Base-by-base conservation (phyloP, 2,797 vertebrate species). In the Manis pentadactyla region DNA sequence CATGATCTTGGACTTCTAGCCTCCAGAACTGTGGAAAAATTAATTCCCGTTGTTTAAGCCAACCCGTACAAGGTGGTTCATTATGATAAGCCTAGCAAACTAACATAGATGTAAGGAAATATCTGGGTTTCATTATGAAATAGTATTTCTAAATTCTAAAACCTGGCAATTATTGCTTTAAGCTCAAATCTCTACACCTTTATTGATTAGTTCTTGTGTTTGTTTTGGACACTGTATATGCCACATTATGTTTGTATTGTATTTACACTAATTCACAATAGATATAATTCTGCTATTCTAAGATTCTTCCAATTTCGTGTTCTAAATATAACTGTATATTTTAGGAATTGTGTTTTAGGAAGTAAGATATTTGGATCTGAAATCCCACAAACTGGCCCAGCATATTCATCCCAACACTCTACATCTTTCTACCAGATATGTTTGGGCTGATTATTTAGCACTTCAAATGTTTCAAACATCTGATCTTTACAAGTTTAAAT, bases 301-400 rank as follows among this genome's bases (percentile, higher is more conserved):
- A 39, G 69, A 87, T 94, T 39, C 18, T 96, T 90, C 49, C 73
- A 51, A 79, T 79, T 95, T 84, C 87, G 31, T 69, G 90, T 87
- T 61, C 85, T 90, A 82, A 88, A 87, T 77, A 90, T 75, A 29
- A 78, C 27, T 31, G 6, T 39, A 1, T 79, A 64, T 92, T 92
- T 87, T 90, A 53, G 17, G 29, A 89, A 94, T 74, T 53, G 7
- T 5, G 11, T 87, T 86, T 79, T 39, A 74, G 39, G 27, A 85
- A 93, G 66, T 59, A 59, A 27, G 27, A 74, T 87, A 83, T 83
- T 92, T 93, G 86, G 55, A 74, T 71, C 25, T 90, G 17, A 94
- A 94, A 91, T 93, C 93, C n/a, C 51, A 95, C 7, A 55, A 15
- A 61, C 19, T 57, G 53, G 92, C 18, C 49, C 17, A 89, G 15